These are phyloP conservation scores for Brachyhypopomus gauderio DNA, from an alignment of 2,113 vertebrate species.

Conservation along the genomic window DNA sequence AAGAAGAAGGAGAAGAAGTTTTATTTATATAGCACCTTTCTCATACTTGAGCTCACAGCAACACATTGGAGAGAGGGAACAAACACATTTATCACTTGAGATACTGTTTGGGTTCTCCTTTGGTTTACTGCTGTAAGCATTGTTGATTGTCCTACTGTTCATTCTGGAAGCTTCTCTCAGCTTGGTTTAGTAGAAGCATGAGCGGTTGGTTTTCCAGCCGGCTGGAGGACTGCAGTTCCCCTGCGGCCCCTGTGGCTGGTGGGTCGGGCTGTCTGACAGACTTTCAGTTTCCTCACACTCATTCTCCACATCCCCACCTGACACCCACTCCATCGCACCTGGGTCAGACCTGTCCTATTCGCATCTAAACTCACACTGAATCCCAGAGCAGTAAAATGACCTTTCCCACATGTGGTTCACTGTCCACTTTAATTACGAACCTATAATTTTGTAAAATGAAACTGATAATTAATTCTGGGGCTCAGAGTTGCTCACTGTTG, in stretches of 20 bases:
- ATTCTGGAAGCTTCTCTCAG: background rate
- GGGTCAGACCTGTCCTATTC: background rate
- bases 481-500: no score
- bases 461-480: background rate
- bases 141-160: background rate
- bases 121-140: no score
- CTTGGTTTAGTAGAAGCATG: background rate
- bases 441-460: background rate
- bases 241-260: background rate
- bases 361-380: background rate
- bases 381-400: conserved; percentile 9
- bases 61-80: no score
- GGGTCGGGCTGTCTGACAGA: background rate
- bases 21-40: no score
- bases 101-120: no score
- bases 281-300: background rate
- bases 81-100: no score
- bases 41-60: no score
- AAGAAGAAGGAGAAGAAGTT: no score
- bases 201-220: background rate
- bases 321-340: conserved; percentile 19
- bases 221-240: background rate
- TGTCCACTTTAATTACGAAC: background rate
- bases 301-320: conserved; percentile 10
- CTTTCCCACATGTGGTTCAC: conserved; percentile 5